Conservation (phyloP, 2,888 invertebrate genomes). For the Ectemnius lituratus region DNA sequence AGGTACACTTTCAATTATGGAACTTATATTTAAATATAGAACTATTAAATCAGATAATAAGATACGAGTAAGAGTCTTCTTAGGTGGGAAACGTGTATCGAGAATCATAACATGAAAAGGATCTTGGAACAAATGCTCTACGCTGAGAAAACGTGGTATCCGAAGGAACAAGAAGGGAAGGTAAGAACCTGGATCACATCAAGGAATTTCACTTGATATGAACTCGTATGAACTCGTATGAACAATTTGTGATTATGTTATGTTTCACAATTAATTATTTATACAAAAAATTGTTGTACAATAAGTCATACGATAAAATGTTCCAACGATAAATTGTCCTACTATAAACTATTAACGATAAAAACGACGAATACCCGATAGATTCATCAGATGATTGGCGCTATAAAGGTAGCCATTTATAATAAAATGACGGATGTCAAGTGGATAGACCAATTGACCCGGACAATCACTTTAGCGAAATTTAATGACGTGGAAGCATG, state of each 20-base stretch:
- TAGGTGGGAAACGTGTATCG: slow-evolving; percentile 1
- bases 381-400: background rate
- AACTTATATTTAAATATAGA: background rate
- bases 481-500: background rate
- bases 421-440: background rate
- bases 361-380: background rate
- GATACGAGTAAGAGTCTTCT: background rate
- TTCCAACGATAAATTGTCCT: no score
- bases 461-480: background rate
- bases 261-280: no score
- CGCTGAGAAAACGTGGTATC: background rate
- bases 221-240: no score
- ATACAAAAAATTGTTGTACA: no score
- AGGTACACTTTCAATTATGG: no score
- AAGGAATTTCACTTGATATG: no score
- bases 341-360: background rate
- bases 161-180: no score
- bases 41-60: no score
- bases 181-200: background rate
- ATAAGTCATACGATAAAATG: no score
- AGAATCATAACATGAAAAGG: background rate
- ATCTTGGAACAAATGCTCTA: background rate
- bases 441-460: background rate
- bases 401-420: background rate
- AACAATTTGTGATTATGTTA: no score